These are phyloP conservation scores for Erethizon dorsatum DNA, from an alignment of 2,797 vertebrate species.

Conservation along the genomic window DNA sequence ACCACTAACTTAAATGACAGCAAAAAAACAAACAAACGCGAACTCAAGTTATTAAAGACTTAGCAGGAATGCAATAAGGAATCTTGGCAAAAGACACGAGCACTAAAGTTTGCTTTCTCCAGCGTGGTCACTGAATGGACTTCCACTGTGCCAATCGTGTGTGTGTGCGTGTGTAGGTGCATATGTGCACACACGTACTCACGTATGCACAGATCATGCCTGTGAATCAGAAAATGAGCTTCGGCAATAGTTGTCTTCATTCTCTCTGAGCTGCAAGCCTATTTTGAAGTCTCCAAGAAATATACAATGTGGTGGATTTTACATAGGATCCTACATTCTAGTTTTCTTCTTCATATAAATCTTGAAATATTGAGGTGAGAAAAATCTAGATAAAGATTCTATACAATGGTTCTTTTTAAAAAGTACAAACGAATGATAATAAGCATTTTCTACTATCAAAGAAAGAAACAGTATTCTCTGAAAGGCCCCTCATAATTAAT, in stretches of 20 bases:
- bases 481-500: neutral
- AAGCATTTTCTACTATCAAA: neutral
- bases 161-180: neutral
- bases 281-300: neutral
- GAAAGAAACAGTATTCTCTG: neutral
- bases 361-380: neutral
- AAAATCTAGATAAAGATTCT: neutral
- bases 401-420: neutral
- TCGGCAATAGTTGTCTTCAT: constrained; percentile 49
- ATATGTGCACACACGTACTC: neutral
- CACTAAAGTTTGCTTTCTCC: neutral
- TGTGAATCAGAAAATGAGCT: constrained; percentile 78
- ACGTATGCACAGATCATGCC: neutral
- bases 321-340: neutral
- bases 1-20: constrained; percentile 14
- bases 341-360: constrained; percentile 13
- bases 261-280: neutral
- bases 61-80: neutral
- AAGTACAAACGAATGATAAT: constrained; percentile 23
- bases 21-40: neutral
- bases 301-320: neutral
- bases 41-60: neutral
- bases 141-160: constrained; percentile 9
- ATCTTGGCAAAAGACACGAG: constrained; percentile 37
- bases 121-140: constrained; percentile 21